These are phyloP conservation scores for Mnemiopsis leidyi DNA, from an alignment of 37 sponge, comb jelly and placozoan species.

Conservation along the genomic window DNA sequence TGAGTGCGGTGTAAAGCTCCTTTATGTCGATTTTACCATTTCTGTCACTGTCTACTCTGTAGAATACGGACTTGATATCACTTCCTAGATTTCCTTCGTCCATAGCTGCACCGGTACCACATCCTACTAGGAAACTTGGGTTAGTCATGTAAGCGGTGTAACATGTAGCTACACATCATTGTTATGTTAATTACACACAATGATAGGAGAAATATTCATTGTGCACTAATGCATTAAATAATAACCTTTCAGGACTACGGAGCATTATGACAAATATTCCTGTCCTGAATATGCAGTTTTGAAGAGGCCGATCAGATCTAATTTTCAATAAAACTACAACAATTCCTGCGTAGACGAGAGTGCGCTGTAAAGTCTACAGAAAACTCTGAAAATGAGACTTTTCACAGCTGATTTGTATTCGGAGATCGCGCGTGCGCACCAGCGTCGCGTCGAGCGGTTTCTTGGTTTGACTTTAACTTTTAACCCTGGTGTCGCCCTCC, in stretches of 20 bases:
- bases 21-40: constrained; percentile 32
- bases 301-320: not conserved
- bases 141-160: not conserved
- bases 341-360: not conserved
- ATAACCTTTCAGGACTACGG: not conserved
- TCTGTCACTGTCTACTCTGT: not conserved
- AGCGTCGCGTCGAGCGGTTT: not conserved
- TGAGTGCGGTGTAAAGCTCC: not conserved
- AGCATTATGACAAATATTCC: too few species aligned
- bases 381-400: not conserved
- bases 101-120: not conserved
- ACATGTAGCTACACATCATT: not conserved
- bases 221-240: not conserved
- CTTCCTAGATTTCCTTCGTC: not conserved
- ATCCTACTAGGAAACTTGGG: not conserved
- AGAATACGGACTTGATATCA: constrained; percentile 4
- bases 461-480: not conserved
- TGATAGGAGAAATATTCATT: not conserved
- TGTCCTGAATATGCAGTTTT: not conserved
- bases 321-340: not conserved
- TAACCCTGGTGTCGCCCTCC: not conserved
- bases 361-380: not conserved
- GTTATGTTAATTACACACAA: not conserved
- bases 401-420: not conserved
- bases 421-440: constrained; percentile 4